A percentile compares a stretch with the other conserved stretches of the same genome.
These are phyloP conservation scores for Lepidurus arcticus DNA, from an alignment of 1,140 invertebrate species.

Conservation along the genomic window DNA sequence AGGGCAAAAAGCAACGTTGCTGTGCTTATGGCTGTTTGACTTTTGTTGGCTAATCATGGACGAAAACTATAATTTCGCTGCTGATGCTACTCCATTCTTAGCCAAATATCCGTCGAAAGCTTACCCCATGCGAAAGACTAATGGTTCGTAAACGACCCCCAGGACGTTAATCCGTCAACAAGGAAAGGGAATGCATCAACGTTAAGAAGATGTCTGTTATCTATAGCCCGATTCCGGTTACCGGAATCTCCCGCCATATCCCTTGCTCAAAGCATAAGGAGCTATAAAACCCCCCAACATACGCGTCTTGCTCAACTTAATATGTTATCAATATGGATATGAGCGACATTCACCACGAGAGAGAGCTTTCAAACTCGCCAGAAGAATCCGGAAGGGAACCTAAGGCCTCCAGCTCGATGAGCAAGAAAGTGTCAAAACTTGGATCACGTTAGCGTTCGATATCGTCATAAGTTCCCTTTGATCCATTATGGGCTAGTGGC, in stretches of 20 bases:
- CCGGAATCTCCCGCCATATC: slow-evolving; percentile 13
- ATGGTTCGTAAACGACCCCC: slow-evolving; percentile 20
- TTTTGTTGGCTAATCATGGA: slow-evolving; percentile 9
- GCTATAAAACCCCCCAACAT: neutral
- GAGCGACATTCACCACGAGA: neutral
- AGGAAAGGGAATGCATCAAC: slow-evolving; percentile 14
- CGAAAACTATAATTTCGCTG: neutral
- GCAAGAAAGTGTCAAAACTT: neutral
- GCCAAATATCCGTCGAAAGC: slow-evolving; percentile 14
- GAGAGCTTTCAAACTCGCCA: neutral
- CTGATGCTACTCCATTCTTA: neutral
- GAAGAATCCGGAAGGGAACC: neutral
- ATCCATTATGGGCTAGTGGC: neutral
- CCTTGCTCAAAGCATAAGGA: neutral
- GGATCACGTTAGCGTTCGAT: neutral
- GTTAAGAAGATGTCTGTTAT: slow-evolving; percentile 10
- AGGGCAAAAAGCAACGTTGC: neutral
- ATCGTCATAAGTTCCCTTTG: neutral
- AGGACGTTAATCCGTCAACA: slow-evolving; percentile 18
- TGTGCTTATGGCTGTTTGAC: neutral
- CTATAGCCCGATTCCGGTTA: slow-evolving; percentile 18
- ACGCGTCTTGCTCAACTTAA: neutral
- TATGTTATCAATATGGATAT: slow-evolving; percentile 15
- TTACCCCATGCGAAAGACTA: slow-evolving; percentile 18
- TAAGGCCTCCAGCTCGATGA: neutral